phyloP scores from a whole-genome alignment of 2,113 vertebrate species.

The Tretioscincus oriximinensis region DNA sequence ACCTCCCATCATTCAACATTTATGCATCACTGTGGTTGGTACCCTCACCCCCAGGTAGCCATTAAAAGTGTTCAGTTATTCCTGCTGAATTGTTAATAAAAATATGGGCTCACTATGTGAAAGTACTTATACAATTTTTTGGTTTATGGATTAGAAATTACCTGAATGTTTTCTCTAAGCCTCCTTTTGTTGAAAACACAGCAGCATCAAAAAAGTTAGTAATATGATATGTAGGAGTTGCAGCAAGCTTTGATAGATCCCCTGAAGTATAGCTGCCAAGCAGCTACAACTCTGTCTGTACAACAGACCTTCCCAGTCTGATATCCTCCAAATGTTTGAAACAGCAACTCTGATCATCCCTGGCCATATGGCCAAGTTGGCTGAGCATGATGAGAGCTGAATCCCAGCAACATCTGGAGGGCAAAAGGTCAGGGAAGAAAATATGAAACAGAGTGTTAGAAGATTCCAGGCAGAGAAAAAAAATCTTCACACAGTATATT shows the following conservation, averaged over 20 bases:
- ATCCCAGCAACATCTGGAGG: neutral
- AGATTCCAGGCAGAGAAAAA: no score
- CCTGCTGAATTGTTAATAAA: constrained; percentile 68
- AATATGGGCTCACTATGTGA: constrained; percentile 42
- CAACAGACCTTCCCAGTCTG: neutral
- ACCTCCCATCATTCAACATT: constrained; percentile 67
- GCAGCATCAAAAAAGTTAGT: neutral
- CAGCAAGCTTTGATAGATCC: neutral
- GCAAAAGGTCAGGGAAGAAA: neutral
- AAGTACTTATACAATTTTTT: constrained; percentile 24
- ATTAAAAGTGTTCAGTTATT: constrained; percentile 71
- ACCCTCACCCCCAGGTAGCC: constrained; percentile 70
- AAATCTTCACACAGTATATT: no score
- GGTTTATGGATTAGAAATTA: constrained; percentile 24
- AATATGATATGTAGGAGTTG: neutral
- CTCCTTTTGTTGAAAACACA: neutral
- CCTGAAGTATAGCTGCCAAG: neutral
- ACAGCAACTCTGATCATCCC: neutral
- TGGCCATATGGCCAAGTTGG: neutral
- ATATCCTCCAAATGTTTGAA: neutral
- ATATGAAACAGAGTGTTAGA: no score
- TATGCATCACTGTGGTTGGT: constrained; percentile 68
- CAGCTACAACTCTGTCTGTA: neutral
- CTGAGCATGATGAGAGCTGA: neutral
- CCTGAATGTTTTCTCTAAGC: constrained; percentile 12